Percentiles rank a stretch among this genome's conserved stretches.
Conservation (phyloP, 1,140 invertebrate species). For the Drosophila carrolli region DNA sequence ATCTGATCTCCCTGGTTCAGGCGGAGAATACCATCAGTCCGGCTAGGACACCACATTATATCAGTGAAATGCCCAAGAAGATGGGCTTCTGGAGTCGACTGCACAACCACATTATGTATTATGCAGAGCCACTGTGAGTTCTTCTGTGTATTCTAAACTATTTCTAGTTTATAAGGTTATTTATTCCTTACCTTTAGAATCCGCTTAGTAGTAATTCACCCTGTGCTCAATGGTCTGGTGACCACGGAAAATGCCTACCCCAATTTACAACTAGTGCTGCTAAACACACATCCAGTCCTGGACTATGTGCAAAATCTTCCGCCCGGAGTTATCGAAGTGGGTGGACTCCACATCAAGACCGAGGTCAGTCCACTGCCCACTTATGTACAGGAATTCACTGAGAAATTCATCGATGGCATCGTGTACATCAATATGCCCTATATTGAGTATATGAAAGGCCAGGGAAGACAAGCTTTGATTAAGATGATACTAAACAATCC, state of each 20-base stretch:
- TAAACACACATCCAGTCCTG: conserved; percentile 84
- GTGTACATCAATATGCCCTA: conserved; percentile 72
- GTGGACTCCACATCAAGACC: conserved; percentile 85
- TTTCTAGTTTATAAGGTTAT: neutral
- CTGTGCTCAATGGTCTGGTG: conserved; percentile 13
- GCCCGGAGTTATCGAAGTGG: conserved; percentile 86
- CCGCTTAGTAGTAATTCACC: conserved; percentile 4
- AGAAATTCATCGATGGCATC: conserved; percentile 63
- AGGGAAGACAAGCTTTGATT: conserved; percentile 21
- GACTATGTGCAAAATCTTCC: conserved; percentile 84
- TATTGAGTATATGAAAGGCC: conserved; percentile 25
- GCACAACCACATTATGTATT: conserved; percentile 65
- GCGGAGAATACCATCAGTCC: conserved; percentile 62
- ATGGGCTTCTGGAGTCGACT: conserved; percentile 73
- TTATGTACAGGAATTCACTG: conserved; percentile 44
- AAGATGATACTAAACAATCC: conserved; percentile 40
- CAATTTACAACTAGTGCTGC: conserved; percentile 72
- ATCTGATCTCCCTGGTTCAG: conserved; percentile 27
- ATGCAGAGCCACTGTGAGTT: conserved; percentile 56
- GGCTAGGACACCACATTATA: conserved; percentile 49
- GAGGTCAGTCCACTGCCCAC: conserved; percentile 44
- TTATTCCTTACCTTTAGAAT: conserved; percentile 21
- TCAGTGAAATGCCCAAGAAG: conserved; percentile 22
- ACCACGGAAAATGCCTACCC: neutral
- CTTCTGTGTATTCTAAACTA: neutral